Evolutionary conservation across 2,888 invertebrate species (phyloP), one percentile per base, ranked within the genome.

Genomic region (Sthenelais limicola): DNA sequence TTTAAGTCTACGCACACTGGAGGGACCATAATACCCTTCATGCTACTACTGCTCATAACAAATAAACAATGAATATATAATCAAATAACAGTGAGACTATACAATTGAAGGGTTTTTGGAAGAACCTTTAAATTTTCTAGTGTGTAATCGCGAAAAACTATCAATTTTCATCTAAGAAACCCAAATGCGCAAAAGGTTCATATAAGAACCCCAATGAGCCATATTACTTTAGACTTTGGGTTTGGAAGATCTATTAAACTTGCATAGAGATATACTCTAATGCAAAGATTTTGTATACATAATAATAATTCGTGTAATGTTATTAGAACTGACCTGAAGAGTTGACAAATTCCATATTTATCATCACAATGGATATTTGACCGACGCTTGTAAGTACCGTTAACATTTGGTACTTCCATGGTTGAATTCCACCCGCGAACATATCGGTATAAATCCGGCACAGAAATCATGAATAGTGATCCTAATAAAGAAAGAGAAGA

Each of bases 1-100:
- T 81, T 82, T 35, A 84, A 75, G 74, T 87, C 86, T 5, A 82
- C 81, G 12, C 84, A 73, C 1, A 85, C 82, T 0, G 86, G 86
- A 0, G 86, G 83, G 1, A 84, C 83, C 82, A 86, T 83, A 2
- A 86, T 80, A 18, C 86, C 87, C 76, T 85, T 86, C 51, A 67
- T 48, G 48, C 67, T 67, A 21, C 67, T 67, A 48, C 67, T 48
- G 48, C 24, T 18, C 9, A 15, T 15, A 43, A 18, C 9, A 43
- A n/a, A n/a, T n/a, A n/a, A n/a, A n/a, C n/a, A n/a, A n/a, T n/a
- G n/a, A n/a, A n/a, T n/a, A n/a, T n/a, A n/a, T n/a, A n/a, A n/a
- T n/a, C n/a, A n/a, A n/a, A n/a, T n/a, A n/a, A n/a, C n/a, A n/a
- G n/a, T n/a, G n/a, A n/a, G n/a, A n/a, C n/a, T n/a, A n/a, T n/a